Percentiles rank a stretch among this genome's conserved stretches.
Conservation (phyloP, 2,888 invertebrate species). For the Amphiduros pacificus region DNA sequence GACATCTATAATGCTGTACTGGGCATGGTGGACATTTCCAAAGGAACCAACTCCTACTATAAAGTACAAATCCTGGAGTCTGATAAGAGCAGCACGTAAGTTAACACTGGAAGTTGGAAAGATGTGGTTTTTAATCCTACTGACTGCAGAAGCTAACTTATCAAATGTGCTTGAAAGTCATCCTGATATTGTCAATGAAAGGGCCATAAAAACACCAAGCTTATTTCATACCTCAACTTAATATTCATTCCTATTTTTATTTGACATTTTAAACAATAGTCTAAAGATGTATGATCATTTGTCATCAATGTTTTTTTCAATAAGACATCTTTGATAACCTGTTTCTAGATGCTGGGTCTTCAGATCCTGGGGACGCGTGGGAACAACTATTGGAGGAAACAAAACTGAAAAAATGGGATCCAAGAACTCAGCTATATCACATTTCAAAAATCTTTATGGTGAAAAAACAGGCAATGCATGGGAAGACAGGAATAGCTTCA, state of each 20-base stretch:
- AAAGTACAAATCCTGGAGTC: slow-evolving; percentile 86
- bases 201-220: too few species aligned
- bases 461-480: slow-evolving; percentile 87
- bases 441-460: slow-evolving; percentile 69
- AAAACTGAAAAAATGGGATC: slow-evolving; percentile 50
- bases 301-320: too few species aligned
- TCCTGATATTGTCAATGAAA: too few species aligned
- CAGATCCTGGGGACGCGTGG: slow-evolving; percentile 94
- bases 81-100: slow-evolving; percentile 67
- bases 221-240: too few species aligned
- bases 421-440: slow-evolving; percentile 53
- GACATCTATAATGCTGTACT: slow-evolving; percentile 73
- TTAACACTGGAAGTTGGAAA: too few species aligned
- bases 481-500: slow-evolving; percentile 70
- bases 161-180: too few species aligned
- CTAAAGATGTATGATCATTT: too few species aligned
- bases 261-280: too few species aligned
- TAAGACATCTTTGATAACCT: not conserved
- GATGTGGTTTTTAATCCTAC: too few species aligned
- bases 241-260: too few species aligned
- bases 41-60: slow-evolving; percentile 90
- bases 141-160: too few species aligned
- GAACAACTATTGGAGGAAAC: slow-evolving; percentile 81
- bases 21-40: slow-evolving; percentile 81
- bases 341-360: slow-evolving; percentile 72